phyloP scores from a whole-genome alignment of 2,113 vertebrate genomes.

The Chinchilla lanigera region DNA sequence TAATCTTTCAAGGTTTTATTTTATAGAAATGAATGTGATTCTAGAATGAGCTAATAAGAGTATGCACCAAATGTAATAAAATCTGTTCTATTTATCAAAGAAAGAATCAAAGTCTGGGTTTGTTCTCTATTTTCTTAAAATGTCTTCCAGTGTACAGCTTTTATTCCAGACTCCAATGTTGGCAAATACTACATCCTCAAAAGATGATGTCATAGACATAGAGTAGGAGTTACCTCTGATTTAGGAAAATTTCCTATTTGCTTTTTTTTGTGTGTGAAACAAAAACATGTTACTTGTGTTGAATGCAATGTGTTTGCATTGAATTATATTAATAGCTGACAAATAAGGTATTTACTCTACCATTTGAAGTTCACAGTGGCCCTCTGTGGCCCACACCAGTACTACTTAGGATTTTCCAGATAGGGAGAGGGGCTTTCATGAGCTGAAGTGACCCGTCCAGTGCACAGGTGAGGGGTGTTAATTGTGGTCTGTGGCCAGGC shows the following conservation, averaged over 20 bases:
- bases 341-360: neutral
- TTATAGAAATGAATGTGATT: neutral
- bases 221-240: neutral
- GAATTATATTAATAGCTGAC: neutral
- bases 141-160: neutral
- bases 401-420: neutral
- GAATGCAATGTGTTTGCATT: neutral
- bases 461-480: neutral
- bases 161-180: neutral
- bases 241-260: neutral
- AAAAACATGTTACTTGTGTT: neutral
- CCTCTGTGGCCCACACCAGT: neutral
- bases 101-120: neutral
- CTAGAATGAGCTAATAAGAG: neutral
- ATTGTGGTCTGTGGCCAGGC: too few species aligned
- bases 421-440: neutral
- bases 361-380: neutral
- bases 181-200: neutral
- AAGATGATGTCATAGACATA: neutral
- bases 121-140: neutral
- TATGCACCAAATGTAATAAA: neutral
- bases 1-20: constrained; percentile 24
- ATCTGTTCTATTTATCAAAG: constrained; percentile 48
- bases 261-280: neutral
- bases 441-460: neutral